Base-by-base conservation (phyloP, 2,888 invertebrate species). In the Cryptocephalus primarius region DNA sequence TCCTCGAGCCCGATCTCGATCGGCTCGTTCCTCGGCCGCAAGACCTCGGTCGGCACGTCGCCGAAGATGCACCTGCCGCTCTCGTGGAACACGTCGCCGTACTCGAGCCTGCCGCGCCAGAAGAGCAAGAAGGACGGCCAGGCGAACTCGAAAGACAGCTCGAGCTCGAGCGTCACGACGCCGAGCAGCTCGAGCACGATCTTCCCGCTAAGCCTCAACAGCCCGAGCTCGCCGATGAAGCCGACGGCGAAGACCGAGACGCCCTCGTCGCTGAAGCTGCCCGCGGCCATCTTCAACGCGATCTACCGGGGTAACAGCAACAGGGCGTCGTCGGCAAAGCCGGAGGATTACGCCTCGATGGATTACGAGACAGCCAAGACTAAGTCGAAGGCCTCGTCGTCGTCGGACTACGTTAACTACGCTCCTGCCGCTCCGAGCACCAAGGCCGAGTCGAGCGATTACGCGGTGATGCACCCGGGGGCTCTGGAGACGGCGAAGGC, bases 171-270 rank as follows among this genome's bases (percentile, higher is more conserved):
- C 50, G 68, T 73, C 2, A 78, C 79, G 1, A 77, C 78, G 1
- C 79, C 80, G 40, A 79, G 75, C 3, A 73, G 73, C 47, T 68
- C 79, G 8, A 75, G 76, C 46, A 79, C 82, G 0, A 78, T 83
- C 49, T 84, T 84, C 64, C 82, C 83, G 1, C 74, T 83, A 58
- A 81, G 79, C 49, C 65, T 82, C 40, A 82, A 82, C 62, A 43
- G 43, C 54, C 83, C 83, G 1, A 75, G 77, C 11, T 80, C 81
- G 2, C 82, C 82, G 0, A 71, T 75, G 14, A 78, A 77, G 36
- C 43, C 43, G 52, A 63, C 70, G 1, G 69, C 47, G 22, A 55
- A 52, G 42, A 34, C 46, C n/a, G 53, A 52, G 11, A 51, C 56
- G n/a, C 42, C 54, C 12, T 45, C 56, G 9, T 50, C 53, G n/a